Percentiles rank a stretch among this genome's conserved stretches.
Conservation (phyloP, 2,797 vertebrate genomes). For the Knipowitschia caucasica region DNA sequence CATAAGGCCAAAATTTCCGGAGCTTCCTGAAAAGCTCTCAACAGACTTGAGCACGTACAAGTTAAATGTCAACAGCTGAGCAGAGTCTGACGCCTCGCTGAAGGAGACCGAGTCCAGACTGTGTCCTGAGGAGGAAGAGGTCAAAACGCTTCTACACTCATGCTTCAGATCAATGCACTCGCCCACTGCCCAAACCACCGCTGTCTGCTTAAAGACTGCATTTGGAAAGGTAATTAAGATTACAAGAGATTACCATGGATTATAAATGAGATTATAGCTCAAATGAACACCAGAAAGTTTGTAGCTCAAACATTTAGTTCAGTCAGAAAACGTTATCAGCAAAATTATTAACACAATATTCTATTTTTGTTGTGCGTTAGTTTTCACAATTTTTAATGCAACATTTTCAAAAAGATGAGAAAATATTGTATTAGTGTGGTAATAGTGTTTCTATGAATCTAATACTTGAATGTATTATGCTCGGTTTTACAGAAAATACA, state of each 20-base stretch:
- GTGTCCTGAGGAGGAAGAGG: conserved; percentile 58
- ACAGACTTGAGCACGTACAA: conserved; percentile 20
- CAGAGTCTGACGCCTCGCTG: conserved; percentile 23
- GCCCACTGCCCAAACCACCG: conserved; percentile 23
- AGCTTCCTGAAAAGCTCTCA: conserved; percentile 8
- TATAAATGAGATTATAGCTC: background rate
- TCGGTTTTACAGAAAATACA: too few species aligned
- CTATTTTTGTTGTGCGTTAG: too few species aligned
- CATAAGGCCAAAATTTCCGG: conserved; percentile 4
- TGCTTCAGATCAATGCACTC: conserved; percentile 45
- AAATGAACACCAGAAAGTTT: background rate
- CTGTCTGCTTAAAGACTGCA: conserved; percentile 22
- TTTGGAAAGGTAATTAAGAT: conserved; percentile 29
- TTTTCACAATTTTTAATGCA: too few species aligned
- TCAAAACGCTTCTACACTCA: conserved; percentile 46
- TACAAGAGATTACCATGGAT: background rate
- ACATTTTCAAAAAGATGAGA: too few species aligned
- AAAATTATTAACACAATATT: too few species aligned
- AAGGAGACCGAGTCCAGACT: conserved; percentile 34
- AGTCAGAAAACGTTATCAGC: background rate
- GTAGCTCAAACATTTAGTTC: background rate
- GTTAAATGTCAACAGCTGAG: conserved; percentile 46
- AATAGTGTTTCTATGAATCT: too few species aligned
- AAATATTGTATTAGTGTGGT: too few species aligned
- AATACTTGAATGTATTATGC: too few species aligned